Percentiles rank a stretch among this genome's conserved stretches.
phyloP scores from a whole-genome alignment of 2,888 invertebrate species.

The Oeneis ivallda region DNA sequence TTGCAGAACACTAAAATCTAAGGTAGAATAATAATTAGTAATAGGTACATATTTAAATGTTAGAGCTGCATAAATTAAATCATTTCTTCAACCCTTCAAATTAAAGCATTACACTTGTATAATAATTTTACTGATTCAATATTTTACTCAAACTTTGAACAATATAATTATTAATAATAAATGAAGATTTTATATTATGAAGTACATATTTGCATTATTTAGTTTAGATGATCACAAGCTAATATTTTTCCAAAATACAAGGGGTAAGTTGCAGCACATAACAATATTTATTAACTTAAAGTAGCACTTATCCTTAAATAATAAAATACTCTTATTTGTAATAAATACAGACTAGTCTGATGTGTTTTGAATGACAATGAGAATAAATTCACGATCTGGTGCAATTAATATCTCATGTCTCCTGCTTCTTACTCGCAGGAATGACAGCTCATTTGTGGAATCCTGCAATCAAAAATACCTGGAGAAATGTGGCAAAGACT shows the following conservation, averaged over 20 bases:
- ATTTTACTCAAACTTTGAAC: too few species aligned
- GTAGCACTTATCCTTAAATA: constrained; percentile 16
- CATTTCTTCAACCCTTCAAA: neutral
- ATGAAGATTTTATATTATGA: too few species aligned
- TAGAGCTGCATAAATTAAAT: neutral
- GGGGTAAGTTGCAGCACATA: constrained; percentile 1
- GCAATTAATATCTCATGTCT: constrained; percentile 99
- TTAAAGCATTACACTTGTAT: too few species aligned
- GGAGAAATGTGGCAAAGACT: neutral
- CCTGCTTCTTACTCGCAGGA: constrained; percentile 95
- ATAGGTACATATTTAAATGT: too few species aligned
- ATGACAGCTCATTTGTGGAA: constrained; percentile 97
- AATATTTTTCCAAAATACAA: neutral
- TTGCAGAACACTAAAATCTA: neutral
- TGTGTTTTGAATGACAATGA: constrained; percentile 96
- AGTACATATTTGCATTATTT: neutral
- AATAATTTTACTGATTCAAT: too few species aligned
- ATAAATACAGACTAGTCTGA: constrained; percentile 57
- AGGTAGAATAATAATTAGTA: too few species aligned
- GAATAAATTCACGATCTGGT: constrained; percentile 96
- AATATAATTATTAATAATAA: too few species aligned
- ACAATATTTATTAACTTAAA: constrained; percentile 21
- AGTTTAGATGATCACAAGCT: neutral
- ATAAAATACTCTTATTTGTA: neutral
- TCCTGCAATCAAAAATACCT: constrained; percentile 79